Percentiles rank a stretch among this genome's conserved stretches.
These are phyloP conservation scores for Myotis brandtii DNA, from an alignment of 2,113 vertebrate genomes.

Conservation along the genomic window DNA sequence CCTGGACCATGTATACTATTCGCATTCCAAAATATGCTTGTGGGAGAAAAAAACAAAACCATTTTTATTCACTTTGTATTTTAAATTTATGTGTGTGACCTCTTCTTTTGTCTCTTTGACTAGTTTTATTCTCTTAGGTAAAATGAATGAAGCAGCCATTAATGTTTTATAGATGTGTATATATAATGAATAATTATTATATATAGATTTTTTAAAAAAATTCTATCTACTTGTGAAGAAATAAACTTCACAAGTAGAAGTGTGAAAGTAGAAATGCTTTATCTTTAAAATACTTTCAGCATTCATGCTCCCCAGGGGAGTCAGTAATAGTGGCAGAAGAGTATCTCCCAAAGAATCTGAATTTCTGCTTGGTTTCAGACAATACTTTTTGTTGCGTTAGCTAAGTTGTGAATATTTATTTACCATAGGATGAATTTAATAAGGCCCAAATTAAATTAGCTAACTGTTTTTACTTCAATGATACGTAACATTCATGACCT, in stretches of 20 bases:
- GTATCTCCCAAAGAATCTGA: neutral
- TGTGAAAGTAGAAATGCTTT: neutral
- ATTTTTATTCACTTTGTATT: neutral
- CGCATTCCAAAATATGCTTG: neutral
- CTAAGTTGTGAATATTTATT: neutral
- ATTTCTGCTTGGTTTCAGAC: neutral
- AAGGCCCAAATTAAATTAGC: neutral
- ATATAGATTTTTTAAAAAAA: neutral
- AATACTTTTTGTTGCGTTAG: neutral
- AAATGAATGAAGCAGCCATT: neutral
- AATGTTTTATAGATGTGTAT: neutral
- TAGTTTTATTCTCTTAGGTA: constrained; percentile 23
- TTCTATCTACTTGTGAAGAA: neutral
- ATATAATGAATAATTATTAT: neutral
- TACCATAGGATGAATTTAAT: neutral
- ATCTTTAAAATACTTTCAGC: neutral
- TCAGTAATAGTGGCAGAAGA: neutral
- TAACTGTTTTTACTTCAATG: neutral
- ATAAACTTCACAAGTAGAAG: neutral
- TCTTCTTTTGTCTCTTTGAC: neutral
- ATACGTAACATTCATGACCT: neutral
- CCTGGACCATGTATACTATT: neutral
- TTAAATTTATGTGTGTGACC: neutral
- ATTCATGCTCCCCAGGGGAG: neutral
- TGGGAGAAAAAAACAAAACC: neutral